Evolutionary conservation across 2,797 vertebrate genomes (phyloP).

Genomic region (Chaunax sp.): DNA sequence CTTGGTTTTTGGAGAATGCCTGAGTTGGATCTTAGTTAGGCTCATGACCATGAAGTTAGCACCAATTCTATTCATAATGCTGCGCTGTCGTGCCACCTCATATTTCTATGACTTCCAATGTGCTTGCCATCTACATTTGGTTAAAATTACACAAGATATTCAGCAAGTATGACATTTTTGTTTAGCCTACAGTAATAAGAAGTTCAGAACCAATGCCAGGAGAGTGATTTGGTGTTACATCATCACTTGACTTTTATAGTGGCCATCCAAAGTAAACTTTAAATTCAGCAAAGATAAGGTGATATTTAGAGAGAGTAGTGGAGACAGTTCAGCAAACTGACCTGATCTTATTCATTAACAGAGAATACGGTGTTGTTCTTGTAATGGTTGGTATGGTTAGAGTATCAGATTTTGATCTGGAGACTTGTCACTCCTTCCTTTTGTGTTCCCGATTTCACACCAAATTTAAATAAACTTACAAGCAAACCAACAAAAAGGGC

Average conservation of each 20-base stretch:
- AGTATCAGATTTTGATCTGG: too few species aligned
- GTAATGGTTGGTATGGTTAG: too few species aligned
- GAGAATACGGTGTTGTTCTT: not conserved
- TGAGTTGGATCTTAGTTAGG: too few species aligned
- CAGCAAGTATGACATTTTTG: not conserved
- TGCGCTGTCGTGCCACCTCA: not conserved
- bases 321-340: not conserved
- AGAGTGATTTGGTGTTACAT: not conserved
- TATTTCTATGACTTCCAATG: not conserved
- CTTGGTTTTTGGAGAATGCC: too few species aligned
- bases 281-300: not conserved
- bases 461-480: too few species aligned
- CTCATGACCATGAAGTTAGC: too few species aligned
- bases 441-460: not conserved
- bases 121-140: not conserved
- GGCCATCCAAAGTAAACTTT: not conserved
- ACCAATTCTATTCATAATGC: too few species aligned
- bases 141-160: not conserved
- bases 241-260: not conserved
- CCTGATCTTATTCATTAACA: not conserved
- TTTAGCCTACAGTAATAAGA: slow-evolving; percentile 3
- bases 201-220: not conserved
- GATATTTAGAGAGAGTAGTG: not conserved
- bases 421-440: too few species aligned
- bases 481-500: not conserved